These are phyloP conservation scores for Timandra comae DNA, from an alignment of 2,888 invertebrate genomes.

Conservation along the genomic window DNA sequence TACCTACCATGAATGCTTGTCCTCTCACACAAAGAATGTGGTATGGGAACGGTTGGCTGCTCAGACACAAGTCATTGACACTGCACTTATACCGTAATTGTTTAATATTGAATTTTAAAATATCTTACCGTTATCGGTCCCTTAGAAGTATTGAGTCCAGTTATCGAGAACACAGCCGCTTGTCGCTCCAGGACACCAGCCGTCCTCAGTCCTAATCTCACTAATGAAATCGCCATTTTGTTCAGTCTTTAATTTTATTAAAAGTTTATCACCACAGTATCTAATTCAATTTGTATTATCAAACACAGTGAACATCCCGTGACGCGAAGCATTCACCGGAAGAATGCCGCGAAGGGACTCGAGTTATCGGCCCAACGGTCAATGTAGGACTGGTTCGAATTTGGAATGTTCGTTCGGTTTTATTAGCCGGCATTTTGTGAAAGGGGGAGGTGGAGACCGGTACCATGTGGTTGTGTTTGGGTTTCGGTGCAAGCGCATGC, in stretches of 20 bases:
- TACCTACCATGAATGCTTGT: not conserved
- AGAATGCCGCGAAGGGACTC: slow-evolving; percentile 21
- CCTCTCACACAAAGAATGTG: not conserved
- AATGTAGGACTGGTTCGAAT: slow-evolving; percentile 42
- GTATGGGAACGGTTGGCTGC: not conserved
- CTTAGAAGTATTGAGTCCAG: slow-evolving; percentile 37
- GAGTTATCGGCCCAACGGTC: slow-evolving; percentile 18
- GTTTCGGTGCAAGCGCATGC: slow-evolving; percentile 7
- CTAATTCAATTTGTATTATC: not conserved
- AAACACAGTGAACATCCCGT: slow-evolving; percentile 2
- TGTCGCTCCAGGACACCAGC: slow-evolving; percentile 51
- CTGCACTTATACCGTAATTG: slow-evolving; percentile 4
- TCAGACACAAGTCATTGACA: slow-evolving; percentile 12
- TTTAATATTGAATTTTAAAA: not conserved
- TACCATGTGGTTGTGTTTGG: slow-evolving; percentile 26
- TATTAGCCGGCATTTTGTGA: slow-evolving; percentile 35
- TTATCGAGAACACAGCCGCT: slow-evolving; percentile 43
- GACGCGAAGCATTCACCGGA: not conserved
- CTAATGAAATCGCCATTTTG: slow-evolving; percentile 67
- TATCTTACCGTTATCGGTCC: not conserved
- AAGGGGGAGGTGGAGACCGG: slow-evolving; percentile 36
- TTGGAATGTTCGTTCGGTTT: slow-evolving; percentile 46
- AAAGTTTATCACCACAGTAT: not conserved
- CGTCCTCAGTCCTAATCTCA: slow-evolving; percentile 55
- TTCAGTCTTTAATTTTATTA: slow-evolving; percentile 8